Evolutionary conservation across 2,797 vertebrate species (phyloP).

Genomic region (Hapalemur alaotrensis): DNA sequence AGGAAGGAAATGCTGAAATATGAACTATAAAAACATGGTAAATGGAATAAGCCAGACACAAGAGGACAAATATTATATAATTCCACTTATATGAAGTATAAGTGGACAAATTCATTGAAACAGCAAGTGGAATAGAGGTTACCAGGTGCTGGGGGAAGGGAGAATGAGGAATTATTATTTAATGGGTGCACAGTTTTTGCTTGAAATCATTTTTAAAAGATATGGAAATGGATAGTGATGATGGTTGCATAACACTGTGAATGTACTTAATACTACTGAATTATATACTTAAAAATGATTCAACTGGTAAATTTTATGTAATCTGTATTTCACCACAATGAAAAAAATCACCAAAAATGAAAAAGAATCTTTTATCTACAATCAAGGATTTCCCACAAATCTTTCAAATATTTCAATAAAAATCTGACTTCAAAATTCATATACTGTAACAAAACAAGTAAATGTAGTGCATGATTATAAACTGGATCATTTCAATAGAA

Average conservation of each 20-base stretch:
- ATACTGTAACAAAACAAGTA: not conserved
- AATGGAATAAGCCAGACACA: not conserved
- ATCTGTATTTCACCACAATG: not conserved
- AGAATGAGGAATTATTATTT: not conserved
- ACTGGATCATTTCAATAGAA: not conserved
- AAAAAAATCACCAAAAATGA: not conserved
- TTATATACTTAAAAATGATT: not conserved
- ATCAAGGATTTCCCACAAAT: not conserved
- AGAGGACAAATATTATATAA: not conserved
- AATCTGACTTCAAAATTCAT: not conserved
- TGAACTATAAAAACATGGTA: not conserved
- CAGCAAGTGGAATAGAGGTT: not conserved
- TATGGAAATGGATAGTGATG: not conserved
- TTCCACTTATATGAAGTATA: not conserved
- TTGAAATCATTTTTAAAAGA: not conserved
- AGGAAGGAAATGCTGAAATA: not conserved
- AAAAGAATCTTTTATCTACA: not conserved
- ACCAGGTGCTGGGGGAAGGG: not conserved
- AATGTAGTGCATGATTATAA: not conserved
- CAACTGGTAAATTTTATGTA: not conserved
- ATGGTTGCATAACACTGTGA: not conserved
- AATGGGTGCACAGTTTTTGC: not conserved
- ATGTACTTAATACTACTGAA: not conserved
- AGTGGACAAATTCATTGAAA: not conserved
- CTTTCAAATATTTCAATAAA: slow-evolving; percentile 28